phyloP scores from a whole-genome alignment of 2,797 vertebrate genomes.

The Petrocephalus sullivani region DNA sequence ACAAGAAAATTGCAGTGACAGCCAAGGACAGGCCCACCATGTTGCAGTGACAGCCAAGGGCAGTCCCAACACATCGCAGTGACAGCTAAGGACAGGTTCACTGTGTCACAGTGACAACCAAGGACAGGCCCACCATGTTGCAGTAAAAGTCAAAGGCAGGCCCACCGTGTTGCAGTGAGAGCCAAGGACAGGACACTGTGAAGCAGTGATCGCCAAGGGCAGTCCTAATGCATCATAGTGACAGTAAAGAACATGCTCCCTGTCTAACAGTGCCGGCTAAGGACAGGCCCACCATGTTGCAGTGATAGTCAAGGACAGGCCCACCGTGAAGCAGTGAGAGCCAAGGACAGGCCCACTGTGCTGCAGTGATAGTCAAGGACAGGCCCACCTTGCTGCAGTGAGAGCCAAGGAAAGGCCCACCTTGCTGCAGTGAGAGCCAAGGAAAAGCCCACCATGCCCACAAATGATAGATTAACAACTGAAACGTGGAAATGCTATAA shows the following conservation, averaged over 20 bases:
- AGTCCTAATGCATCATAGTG: too few species aligned
- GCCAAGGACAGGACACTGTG: too few species aligned
- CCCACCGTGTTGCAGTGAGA: too few species aligned
- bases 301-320: background rate
- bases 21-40: background rate
- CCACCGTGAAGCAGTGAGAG: background rate
- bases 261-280: too few species aligned
- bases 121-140: background rate
- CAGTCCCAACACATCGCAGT: background rate
- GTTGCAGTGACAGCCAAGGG: background rate
- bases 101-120: background rate
- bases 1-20: background rate
- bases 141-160: background rate
- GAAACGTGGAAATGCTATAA: background rate
- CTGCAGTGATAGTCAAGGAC: background rate
- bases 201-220: too few species aligned
- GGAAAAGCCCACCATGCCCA: background rate
- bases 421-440: background rate
- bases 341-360: background rate
- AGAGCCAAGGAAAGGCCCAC: background rate
- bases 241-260: too few species aligned
- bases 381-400: background rate
- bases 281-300: too few species aligned
- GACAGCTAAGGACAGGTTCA: background rate
- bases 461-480: background rate